Evolutionary conservation across 92 coral and sea anemone genomes (phyloP).

Genomic region (Diadumene lineata): DNA sequence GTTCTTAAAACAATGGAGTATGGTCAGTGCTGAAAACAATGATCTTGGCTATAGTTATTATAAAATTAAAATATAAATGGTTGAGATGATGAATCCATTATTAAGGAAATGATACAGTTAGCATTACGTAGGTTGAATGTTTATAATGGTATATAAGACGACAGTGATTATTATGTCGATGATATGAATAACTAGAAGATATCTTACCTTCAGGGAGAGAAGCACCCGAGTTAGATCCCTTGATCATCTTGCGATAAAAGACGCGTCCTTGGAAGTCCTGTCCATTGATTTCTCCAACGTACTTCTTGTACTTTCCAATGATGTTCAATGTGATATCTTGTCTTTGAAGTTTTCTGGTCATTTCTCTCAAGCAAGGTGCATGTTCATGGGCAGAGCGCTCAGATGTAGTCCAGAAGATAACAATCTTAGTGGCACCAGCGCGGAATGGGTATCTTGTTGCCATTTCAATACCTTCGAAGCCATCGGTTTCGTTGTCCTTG

Average conservation of each 20-base stretch:
- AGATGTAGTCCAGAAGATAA: constrained; percentile 74
- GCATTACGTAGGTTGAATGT: too few relatives aligned
- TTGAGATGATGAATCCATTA: too few relatives aligned
- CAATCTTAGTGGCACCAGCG: constrained; percentile 83
- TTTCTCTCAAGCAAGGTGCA: constrained; percentile 43
- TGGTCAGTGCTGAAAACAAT: not conserved
- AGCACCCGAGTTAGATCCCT: constrained; percentile 44
- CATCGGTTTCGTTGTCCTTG: constrained; percentile 68
- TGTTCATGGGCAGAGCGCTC: constrained; percentile 56
- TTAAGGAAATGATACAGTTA: too few relatives aligned
- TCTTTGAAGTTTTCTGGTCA: constrained; percentile 62
- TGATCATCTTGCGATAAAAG: constrained; percentile 56
- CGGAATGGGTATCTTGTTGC: constrained; percentile 78
- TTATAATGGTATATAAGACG: too few relatives aligned
- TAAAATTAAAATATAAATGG: too few relatives aligned
- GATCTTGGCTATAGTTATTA: not conserved
- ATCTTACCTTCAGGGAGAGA: constrained; percentile 59
- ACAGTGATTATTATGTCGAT: too few relatives aligned
- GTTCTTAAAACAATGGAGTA: too few relatives aligned
- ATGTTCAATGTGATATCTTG: constrained; percentile 89
- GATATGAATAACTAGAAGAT: too few relatives aligned
- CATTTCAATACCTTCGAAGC: constrained; percentile 69
- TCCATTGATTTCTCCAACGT: constrained; percentile 53
- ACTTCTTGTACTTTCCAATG: constrained; percentile 83
- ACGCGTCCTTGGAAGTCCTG: constrained; percentile 75